Evolutionary conservation across 2,888 invertebrate genomes (phyloP), one percentile per base, ranked within the genome.

Genomic region (Gisinianus flammeolus): DNA sequence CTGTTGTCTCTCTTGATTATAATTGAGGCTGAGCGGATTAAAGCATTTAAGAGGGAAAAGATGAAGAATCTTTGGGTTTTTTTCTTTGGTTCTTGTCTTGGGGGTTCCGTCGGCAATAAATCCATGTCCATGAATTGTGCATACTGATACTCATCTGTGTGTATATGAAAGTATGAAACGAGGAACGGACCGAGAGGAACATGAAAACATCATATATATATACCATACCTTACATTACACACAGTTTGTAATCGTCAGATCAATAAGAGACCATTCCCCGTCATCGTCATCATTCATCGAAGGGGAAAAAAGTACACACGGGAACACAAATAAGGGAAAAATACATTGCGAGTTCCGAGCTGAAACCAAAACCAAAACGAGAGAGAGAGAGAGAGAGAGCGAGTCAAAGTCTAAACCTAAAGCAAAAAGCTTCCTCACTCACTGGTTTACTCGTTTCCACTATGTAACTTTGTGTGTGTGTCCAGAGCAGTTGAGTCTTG

Each of bases 251-350:
- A 74, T 74, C 73, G 44, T 64, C 62, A 68, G 77, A 79, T 79
- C 79, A 79, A 79, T 79, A 79, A 22, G 22, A 73, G 74, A 68
- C 69, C 64, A 72, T 76, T 79, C 76, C 44, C 56, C 76, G 69
- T 76, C 76, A 76, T 76, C 76, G 72, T 79, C 79, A 79, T 77
- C 69, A 77, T 72, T 79, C 79, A 79, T 79, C 77, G 69, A 79
- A 68, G 71, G 54, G 77, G 52, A 44, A 70, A 28, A 74, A n/a
- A 19, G 26, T 26, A 62, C 22, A 62, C 12, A n/a, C n/a, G 8
- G 12, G 16, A 26, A n/a, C 8, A 62, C 10, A 22, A n/a, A 62
- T 5, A 62, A 22, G 24, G n/a, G n/a, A 28, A 28, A 62, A 5
- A 22, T 62, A 62, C 3, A 62, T 2, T 19, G 62, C 10, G 62